phyloP scores from a whole-genome alignment of 1,140 invertebrate genomes.

The Neuroterus valhalla region DNA sequence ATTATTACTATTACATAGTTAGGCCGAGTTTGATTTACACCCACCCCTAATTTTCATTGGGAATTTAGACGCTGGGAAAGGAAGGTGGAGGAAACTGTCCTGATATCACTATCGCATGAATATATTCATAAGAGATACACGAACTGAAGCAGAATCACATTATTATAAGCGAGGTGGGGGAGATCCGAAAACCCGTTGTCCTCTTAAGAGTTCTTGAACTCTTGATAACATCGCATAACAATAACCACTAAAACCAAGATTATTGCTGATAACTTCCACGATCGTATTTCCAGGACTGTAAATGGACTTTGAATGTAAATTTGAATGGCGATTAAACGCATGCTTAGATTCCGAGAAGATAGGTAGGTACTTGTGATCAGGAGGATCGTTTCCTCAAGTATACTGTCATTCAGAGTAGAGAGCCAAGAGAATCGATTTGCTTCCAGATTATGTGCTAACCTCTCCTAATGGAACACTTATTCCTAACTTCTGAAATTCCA shows the following conservation, averaged over 20 bases:
- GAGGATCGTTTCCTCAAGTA: conserved; percentile 7
- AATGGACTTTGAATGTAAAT: conserved; percentile 22
- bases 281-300: background rate
- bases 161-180: background rate
- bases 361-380: conserved; percentile 1
- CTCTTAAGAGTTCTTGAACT: background rate
- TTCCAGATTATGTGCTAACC: conserved; percentile 10
- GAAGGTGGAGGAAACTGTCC: no score
- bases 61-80: no score
- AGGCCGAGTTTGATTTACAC: no score
- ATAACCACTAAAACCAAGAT: conserved; percentile 7
- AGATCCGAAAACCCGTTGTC: conserved; percentile 1
- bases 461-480: conserved; percentile 9
- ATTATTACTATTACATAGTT: no score
- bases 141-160: background rate
- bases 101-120: background rate
- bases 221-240: conserved; percentile 20
- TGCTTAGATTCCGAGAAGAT: background rate
- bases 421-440: background rate
- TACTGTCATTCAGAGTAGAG: background rate
- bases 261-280: conserved; percentile 17
- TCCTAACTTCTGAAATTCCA: background rate
- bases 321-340: background rate
- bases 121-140: background rate
- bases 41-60: no score